Evolutionary conservation across 2,888 invertebrate genomes (phyloP).

Genomic region (Drymonia ruficornis): DNA sequence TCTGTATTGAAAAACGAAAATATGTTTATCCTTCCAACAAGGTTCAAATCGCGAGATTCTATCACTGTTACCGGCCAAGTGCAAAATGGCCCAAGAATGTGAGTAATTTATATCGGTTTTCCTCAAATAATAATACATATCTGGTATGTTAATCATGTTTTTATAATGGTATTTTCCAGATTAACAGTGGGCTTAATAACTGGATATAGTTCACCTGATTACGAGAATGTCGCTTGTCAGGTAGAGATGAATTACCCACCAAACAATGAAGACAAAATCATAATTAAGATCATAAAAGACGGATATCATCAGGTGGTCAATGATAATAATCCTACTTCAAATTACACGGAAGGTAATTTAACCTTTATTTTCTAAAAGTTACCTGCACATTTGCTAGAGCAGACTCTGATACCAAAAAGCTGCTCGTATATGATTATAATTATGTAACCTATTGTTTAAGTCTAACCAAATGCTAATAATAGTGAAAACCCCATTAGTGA

Average conservation of each 20-base stretch:
- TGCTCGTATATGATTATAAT: no score
- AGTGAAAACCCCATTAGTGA: no score
- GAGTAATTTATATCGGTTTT: constrained; percentile 21
- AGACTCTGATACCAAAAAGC: no score
- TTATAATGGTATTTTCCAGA: constrained; percentile 35
- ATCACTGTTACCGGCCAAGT: constrained; percentile 46
- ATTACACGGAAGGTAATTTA: constrained; percentile 45
- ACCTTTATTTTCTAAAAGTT: not conserved
- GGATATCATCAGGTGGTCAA: constrained; percentile 35
- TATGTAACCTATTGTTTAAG: no score
- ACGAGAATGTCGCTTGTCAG: constrained; percentile 57
- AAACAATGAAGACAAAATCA: constrained; percentile 29
- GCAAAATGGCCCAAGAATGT: constrained; percentile 43
- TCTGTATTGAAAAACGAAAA: constrained; percentile 48
- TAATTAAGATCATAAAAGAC: constrained; percentile 41
- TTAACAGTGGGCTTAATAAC: constrained; percentile 51
- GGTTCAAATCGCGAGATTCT: constrained; percentile 43
- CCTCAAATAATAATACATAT: not conserved
- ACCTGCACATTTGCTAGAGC: not conserved
- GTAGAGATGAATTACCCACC: constrained; percentile 48
- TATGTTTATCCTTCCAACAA: constrained; percentile 61
- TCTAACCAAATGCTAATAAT: no score
- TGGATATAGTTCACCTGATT: constrained; percentile 47
- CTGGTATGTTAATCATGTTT: not conserved
- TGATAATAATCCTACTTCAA: constrained; percentile 29